These are phyloP conservation scores for Australoheros scitulus DNA, from an alignment of 2,113 vertebrate species.

Conservation along the genomic window DNA sequence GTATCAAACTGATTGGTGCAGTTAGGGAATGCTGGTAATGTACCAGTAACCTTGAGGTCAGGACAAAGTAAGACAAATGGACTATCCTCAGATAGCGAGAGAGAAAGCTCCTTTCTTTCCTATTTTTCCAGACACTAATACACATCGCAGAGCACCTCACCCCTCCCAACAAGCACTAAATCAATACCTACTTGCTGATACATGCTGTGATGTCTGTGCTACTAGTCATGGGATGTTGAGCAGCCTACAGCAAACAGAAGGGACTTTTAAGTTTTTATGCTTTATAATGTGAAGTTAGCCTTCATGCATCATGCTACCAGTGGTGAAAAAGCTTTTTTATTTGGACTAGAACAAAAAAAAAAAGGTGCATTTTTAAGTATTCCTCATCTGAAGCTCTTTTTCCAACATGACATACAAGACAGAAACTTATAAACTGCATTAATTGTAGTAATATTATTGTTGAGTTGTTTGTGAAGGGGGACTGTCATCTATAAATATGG, in stretches of 20 bases:
- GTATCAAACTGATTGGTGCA: background rate
- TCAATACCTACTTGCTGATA: background rate
- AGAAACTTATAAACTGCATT: background rate
- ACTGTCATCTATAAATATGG: background rate
- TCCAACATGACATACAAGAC: background rate
- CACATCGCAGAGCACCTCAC: background rate
- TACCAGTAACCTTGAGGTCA: background rate
- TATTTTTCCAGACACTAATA: background rate
- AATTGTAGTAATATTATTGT: background rate
- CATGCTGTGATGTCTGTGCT: background rate
- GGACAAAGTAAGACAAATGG: background rate
- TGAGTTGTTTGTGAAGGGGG: slow-evolving; percentile 9
- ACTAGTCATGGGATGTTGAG: background rate
- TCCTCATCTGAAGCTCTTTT: background rate
- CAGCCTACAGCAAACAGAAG: background rate
- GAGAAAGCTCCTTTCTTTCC: background rate
- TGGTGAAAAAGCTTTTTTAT: too few relatives aligned
- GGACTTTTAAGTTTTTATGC: background rate
- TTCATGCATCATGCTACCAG: background rate
- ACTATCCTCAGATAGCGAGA: background rate
- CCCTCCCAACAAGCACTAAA: too few relatives aligned
- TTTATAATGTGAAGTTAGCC: background rate
- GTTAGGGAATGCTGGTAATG: background rate
- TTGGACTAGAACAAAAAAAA: too few relatives aligned
- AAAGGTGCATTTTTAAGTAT: background rate